Evolutionary conservation across 2,797 vertebrate genomes (phyloP).

Genomic region (Eulemur mongoz): DNA sequence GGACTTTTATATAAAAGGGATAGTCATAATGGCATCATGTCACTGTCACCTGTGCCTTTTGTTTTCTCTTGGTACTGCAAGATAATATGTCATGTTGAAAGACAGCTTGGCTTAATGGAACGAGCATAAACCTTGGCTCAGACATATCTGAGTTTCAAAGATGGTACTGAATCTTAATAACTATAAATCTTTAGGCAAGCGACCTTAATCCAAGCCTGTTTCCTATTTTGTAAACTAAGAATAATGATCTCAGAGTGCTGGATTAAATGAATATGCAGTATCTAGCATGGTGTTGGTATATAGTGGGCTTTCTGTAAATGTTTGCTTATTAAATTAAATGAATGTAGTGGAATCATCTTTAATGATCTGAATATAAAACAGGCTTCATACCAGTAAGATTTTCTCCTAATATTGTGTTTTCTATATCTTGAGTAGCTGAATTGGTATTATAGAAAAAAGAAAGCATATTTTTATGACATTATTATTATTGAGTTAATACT

Average conservation of each 20-base stretch:
- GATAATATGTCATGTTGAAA: neutral
- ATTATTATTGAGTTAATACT: constrained; percentile 33
- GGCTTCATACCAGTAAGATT: neutral
- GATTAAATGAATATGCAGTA: neutral
- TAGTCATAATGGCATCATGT: neutral
- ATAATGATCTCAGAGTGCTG: neutral
- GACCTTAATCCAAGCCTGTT: neutral
- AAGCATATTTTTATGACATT: neutral
- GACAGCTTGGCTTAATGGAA: neutral
- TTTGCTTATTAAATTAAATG: neutral
- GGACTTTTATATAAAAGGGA: neutral
- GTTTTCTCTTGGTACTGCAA: neutral
- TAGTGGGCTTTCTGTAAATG: neutral
- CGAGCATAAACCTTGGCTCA: neutral
- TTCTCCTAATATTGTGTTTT: constrained; percentile 27
- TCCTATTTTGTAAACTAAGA: neutral
- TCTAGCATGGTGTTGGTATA: neutral
- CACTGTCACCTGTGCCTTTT: neutral
- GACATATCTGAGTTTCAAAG: neutral
- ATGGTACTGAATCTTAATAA: neutral
- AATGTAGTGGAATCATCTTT: neutral
- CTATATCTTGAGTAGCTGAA: neutral
- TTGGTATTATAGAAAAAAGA: neutral
- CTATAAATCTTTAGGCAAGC: neutral
- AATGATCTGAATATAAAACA: neutral